Evolutionary conservation across 2,888 invertebrate genomes (phyloP), one percentile per base, ranked within the genome.

Genomic region (Fragum sueziense): DNA sequence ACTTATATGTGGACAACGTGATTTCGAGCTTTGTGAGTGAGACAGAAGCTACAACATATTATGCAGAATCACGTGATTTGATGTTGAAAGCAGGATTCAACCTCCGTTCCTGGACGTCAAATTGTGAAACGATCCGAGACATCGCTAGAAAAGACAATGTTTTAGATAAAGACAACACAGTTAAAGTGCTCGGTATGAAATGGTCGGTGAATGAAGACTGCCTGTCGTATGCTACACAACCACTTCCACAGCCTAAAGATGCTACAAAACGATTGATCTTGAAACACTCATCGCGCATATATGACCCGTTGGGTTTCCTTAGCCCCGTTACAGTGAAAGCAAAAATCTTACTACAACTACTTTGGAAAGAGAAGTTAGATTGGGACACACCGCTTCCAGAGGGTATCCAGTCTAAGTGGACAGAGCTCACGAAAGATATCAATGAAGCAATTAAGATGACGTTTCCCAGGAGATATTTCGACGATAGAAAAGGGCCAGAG

Each of bases 1-100:
- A 61, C 57, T 25, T 83, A 11, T 83, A 85, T 54, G 76, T 80
- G 0, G 80, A 82, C 69, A 82, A 82, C 69, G 71, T 81, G 0
- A 14, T 84, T 17, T 76, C 76, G n/a, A 79, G 80, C 41, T 72
- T 79, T 67, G 9, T n/a, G 20, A 25, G 27, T 29, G 47, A 68
- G 27, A 7, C 20, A 7, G 68, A 68, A 3, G 68, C 31, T 9
- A 29, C 22, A 17, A 47, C 70, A 17, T 78, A 27, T 47, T 81
- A 57, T 68, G 14, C 33, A 20, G 70, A 70, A 54, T 31, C 76
- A 37, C 25, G 70, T 27, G 33, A 69, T 25, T 25, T 80, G 29
- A 62, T 78, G 57, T 29, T 51, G 20, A 25, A 17, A 27, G 81
- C 70, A 41, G 70, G 73, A 25, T 76, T 79, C 47, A 73, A 65